A percentile compares a stretch with the other conserved stretches of the same genome.
phyloP scores from a whole-genome alignment of 2,113 vertebrate genomes.

The Opisthocomus hoazin region DNA sequence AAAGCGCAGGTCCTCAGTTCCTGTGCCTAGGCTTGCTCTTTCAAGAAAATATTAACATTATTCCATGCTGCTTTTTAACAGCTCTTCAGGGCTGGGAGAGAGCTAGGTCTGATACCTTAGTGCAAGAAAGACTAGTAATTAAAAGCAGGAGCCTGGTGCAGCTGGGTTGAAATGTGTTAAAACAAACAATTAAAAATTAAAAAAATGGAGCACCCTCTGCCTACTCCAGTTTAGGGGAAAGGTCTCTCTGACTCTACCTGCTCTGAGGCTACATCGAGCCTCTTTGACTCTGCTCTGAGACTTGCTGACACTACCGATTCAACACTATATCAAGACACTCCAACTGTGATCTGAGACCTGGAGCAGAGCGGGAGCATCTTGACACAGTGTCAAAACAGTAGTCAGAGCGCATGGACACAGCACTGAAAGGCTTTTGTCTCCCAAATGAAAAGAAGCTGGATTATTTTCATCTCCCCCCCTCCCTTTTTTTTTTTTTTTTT shows the following conservation, averaged over 20 bases:
- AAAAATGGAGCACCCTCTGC: neutral
- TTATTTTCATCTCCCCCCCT: neutral
- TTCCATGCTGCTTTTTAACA: conserved; percentile 13
- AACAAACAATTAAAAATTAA: conserved; percentile 23
- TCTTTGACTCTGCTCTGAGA: conserved; percentile 39
- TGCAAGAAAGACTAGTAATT: neutral
- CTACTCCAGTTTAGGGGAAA: neutral
- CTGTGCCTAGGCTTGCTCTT: neutral
- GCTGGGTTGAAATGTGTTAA: neutral
- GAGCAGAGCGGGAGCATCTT: conserved; percentile 61
- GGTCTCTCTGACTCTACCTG: conserved; percentile 18
- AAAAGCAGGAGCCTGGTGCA: neutral
- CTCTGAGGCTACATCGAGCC: conserved; percentile 8
- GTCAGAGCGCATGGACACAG: conserved; percentile 25
- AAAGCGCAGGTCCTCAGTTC: neutral
- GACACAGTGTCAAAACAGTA: conserved; percentile 63
- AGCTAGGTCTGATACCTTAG: neutral
- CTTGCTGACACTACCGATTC: conserved; percentile 60
- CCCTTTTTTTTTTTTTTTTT: neutral
- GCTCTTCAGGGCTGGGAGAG: neutral
- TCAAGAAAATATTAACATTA: conserved; percentile 22
- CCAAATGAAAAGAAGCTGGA: conserved; percentile 47
- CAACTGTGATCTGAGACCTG: conserved; percentile 64
- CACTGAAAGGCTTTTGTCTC: conserved; percentile 58
- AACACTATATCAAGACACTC: conserved; percentile 62